phyloP scores from a whole-genome alignment of 2,113 vertebrate genomes.

The Tachysurus vachellii region DNA sequence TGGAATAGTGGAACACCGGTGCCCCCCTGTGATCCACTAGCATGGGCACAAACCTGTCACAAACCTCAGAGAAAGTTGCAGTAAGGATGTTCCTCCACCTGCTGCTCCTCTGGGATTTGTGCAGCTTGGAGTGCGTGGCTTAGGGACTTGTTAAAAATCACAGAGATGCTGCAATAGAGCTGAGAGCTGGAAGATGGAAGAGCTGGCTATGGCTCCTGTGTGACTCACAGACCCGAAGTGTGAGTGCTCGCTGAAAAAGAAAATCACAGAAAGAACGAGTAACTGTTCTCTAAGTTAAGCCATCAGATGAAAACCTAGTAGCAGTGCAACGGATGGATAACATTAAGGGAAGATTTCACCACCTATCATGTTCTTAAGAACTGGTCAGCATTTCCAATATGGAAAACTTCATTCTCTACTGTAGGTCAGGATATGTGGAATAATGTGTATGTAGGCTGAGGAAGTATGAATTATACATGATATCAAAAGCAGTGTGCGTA shows the following conservation, averaged over 20 bases:
- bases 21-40: conserved; percentile 20
- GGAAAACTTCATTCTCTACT: not conserved
- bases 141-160: conserved; percentile 55
- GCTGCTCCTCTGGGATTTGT: conserved; percentile 50
- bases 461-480: not conserved
- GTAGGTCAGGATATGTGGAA: not conserved
- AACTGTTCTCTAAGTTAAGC: conserved; percentile 23
- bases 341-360: not conserved
- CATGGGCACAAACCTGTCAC: not conserved
- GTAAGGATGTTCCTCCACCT: conserved; percentile 43
- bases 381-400: not conserved
- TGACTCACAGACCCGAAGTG: conserved; percentile 35
- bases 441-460: not conserved
- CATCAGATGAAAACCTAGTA: not conserved
- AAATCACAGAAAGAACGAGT: conserved; percentile 28
- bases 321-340: not conserved
- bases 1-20: conserved; percentile 1
- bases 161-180: conserved; percentile 44
- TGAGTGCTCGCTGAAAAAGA: conserved; percentile 26
- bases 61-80: conserved; percentile 33
- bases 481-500: conserved; percentile 19
- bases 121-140: conserved; percentile 31
- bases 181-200: conserved; percentile 46
- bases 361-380: not conserved
- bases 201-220: conserved; percentile 31